Base-by-base conservation (phyloP, 2,113 vertebrate species). In the Dendrocopos noguchii region DNA sequence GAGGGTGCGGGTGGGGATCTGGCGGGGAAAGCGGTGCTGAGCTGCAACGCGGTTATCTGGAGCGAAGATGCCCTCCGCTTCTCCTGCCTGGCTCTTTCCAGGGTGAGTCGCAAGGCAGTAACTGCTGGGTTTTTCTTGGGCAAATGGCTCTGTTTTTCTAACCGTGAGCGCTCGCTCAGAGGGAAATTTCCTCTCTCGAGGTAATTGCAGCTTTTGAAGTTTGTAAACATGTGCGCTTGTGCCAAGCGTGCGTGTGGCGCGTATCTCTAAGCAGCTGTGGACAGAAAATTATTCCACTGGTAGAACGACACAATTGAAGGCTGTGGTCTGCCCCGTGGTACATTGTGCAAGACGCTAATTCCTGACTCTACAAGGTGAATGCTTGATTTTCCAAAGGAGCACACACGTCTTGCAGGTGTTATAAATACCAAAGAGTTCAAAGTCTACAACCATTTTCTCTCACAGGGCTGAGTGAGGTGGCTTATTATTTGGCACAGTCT, bases 401-500 rank as follows among this genome's bases (percentile, higher is more conserved):
- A 31, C 31, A 25, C 6, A 1, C 25, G 27, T 61, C 15, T 46
- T 90, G 60, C 82, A 56, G 85, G 28, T 91, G 85, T 19, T 72
- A 63, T 53, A 87, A 81, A 70, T 81, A 81, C 73, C 4, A 10
- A 67, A 81, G 15, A 82, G n/a, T 56, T 73, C 10, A 24, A 64
- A 53, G 39, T 65, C 80, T 77, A 64, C 65, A 72, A 80, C 56
- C 25, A 8, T 79, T 91, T 80, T 76, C 72, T 80, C 34, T 77
- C 60, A 84, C 71, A 55, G 79, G 33, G 39, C 73, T 95, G 36
- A 8, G 17, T 28, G 61, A 19, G 18, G 21, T 76, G 68, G 33
- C 68, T 95, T 94, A 79, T 72, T 84, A 63, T 87, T 91, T 93
- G 76, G 46, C 88, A 75, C 21, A 74, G 68, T 88, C 78, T 91